Evolutionary conservation across 2,888 invertebrate genomes (phyloP).

Genomic region (Patella ulyssiponensis): DNA sequence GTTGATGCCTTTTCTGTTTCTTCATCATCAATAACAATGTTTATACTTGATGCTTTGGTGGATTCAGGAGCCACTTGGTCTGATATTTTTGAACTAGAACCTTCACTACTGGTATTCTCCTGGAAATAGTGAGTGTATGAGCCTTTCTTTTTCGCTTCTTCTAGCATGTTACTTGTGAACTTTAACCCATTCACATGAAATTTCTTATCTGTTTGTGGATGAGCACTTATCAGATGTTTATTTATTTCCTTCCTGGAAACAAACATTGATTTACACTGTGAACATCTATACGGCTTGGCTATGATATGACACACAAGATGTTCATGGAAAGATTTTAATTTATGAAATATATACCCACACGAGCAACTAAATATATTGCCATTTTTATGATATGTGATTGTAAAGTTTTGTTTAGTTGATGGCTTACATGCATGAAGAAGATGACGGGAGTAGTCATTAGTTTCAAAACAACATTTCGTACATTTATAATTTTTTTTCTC

Average conservation of each 20-base stretch:
- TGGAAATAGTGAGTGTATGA: not conserved
- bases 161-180: not conserved
- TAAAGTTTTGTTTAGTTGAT: not conserved
- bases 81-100: too few species aligned
- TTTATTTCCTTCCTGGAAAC: not conserved
- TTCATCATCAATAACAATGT: too few species aligned
- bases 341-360: not conserved
- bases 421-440: not conserved
- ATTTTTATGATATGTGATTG: not conserved
- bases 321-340: slow-evolving; percentile 3
- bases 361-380: not conserved
- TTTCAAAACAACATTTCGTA: not conserved
- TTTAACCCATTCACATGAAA: slow-evolving; percentile 2
- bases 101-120: too few species aligned
- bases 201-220: not conserved
- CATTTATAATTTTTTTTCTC: not conserved
- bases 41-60: too few species aligned
- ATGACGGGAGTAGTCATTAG: not conserved
- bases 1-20: too few species aligned
- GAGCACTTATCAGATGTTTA: not conserved
- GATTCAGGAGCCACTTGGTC: too few species aligned
- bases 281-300: not conserved
- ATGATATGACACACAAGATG: not conserved
- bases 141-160: not conserved
- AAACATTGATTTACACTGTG: not conserved